Evolutionary conservation across 2,113 vertebrate species (phyloP).

Genomic region (Salvelinus alpinus): DNA sequence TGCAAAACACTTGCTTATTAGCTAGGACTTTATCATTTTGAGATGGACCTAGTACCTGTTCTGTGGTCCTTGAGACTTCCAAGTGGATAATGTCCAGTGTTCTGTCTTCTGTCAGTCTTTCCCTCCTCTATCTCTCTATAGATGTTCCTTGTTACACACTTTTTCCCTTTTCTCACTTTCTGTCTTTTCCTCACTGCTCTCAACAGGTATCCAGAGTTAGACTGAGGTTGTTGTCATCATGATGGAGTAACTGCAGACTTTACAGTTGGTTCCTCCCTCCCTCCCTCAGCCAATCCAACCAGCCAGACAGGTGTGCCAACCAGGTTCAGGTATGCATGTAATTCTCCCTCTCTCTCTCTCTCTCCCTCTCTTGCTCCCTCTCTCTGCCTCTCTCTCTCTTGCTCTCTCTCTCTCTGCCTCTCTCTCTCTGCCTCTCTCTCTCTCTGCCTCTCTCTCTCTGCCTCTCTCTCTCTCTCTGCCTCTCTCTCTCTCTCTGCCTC

Average conservation of each 20-base stretch:
- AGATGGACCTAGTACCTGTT: neutral
- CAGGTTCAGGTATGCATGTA: neutral
- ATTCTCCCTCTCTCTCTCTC: accelerated
- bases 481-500: too few relatives aligned
- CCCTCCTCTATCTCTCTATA: too few relatives aligned
- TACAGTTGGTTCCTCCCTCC: neutral
- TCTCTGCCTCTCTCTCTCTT: too few relatives aligned
- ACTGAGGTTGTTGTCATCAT: neutral
- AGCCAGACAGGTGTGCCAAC: neutral
- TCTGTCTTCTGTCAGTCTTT: neutral
- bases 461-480: too few relatives aligned
- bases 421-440: too few relatives aligned
- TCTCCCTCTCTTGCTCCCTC: too few relatives aligned
- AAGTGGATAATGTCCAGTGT: neutral
- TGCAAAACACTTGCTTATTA: too few relatives aligned
- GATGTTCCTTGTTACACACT: too few relatives aligned
- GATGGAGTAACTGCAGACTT: neutral
- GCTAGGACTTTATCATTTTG: too few relatives aligned
- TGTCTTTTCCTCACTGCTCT: neutral
- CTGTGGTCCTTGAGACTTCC: too few relatives aligned
- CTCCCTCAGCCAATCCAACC: conserved; percentile 7
- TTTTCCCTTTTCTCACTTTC: neutral
- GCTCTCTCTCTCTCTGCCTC: too few relatives aligned
- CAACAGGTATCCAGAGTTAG: neutral
- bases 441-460: too few relatives aligned